Base-by-base conservation (phyloP, 2,888 invertebrate genomes). In the Drosophila anomalipes region DNA sequence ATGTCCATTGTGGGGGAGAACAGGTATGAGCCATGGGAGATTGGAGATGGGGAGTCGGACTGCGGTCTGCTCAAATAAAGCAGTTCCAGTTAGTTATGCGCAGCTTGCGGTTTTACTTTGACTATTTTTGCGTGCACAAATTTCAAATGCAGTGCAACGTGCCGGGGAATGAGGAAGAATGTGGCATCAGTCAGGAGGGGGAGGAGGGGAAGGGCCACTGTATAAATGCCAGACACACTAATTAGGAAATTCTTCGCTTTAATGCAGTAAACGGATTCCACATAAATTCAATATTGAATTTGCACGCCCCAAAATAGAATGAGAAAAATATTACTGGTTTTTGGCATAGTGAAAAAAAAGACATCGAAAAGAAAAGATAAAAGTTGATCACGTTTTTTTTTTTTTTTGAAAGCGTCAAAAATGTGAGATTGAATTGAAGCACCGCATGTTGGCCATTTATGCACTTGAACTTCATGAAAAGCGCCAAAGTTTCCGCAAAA, bases 71-170 rank as follows among this genome's bases (percentile, higher is more conserved):
- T 64, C 69, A 82, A 91, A 88, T 91, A 91, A 81, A 87, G 86
- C 86, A 91, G 79, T 88, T 77, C 49, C 81, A 83, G 90, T 90
- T 91, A 90, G 90, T 88, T 91, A 82, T 91, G 89, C 89, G 86
- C 83, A 79, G 86, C 86, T 90, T 87, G 91, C 70, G 91, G 87
- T 91, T 86, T 88, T 70, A 67, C 89, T 91, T 87, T 87, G 85
- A 82, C 81, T 80, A 81, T 81, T 80, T 84, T 77, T 75, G 78
- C 78, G 70, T 83, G 68, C 73, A 70, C 70, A 58, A 79, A 78
- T 86, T 69, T 74, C 57, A 79, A 83, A 77, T 75, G 75, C 82
- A 73, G 68, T 44, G 39, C 76, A 59, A 10, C 9, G 30, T 3
- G 26, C 58, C 33, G 62, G 14, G 44, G 37, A 59, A 62, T 22